A percentile compares a stretch with the other conserved stretches of the same genome.
These are phyloP conservation scores for Haliclona indistincta DNA, from an alignment of 37 sponge, comb jelly and placozoan species.

Conservation along the genomic window DNA sequence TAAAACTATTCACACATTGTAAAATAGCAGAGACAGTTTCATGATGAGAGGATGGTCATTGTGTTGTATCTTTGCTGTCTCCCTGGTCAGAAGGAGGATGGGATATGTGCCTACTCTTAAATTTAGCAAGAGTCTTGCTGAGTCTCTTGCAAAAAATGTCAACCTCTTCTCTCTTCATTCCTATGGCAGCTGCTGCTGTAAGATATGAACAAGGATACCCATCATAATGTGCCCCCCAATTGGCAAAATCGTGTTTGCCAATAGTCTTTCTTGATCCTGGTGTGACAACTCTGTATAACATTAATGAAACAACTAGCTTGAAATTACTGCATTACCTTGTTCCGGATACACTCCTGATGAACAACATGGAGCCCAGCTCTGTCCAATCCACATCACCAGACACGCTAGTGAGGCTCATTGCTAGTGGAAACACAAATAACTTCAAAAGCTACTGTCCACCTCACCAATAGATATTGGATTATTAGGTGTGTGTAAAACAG, in stretches of 20 bases:
- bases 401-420: slow-evolving; percentile 38
- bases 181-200: slow-evolving; percentile 96
- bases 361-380: slow-evolving; percentile 93
- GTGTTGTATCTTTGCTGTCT: too few species aligned
- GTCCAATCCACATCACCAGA: slow-evolving; percentile 36
- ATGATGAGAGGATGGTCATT: too few species aligned
- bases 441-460: not conserved
- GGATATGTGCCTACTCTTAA: slow-evolving; percentile 41
- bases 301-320: not conserved
- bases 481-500: slow-evolving; percentile 79
- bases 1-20: too few species aligned
- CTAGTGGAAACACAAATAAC: not conserved
- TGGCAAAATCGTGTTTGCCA: slow-evolving; percentile 76
- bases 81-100: too few species aligned
- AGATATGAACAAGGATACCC: slow-evolving; percentile 85
- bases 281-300: slow-evolving; percentile 67
- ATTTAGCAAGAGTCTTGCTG: slow-evolving; percentile 75
- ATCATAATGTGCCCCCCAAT: slow-evolving; percentile 90
- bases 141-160: slow-evolving; percentile 69
- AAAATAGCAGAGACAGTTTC: too few species aligned
- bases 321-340: slow-evolving; percentile 58
- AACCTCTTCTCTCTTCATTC: slow-evolving; percentile 84
- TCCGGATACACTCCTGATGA: slow-evolving; percentile 84
- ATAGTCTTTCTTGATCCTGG: slow-evolving; percentile 69
- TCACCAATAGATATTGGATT: slow-evolving; percentile 94